Evolutionary conservation across 1,140 invertebrate genomes (phyloP).

Genomic region (Drosophila varians): DNA sequence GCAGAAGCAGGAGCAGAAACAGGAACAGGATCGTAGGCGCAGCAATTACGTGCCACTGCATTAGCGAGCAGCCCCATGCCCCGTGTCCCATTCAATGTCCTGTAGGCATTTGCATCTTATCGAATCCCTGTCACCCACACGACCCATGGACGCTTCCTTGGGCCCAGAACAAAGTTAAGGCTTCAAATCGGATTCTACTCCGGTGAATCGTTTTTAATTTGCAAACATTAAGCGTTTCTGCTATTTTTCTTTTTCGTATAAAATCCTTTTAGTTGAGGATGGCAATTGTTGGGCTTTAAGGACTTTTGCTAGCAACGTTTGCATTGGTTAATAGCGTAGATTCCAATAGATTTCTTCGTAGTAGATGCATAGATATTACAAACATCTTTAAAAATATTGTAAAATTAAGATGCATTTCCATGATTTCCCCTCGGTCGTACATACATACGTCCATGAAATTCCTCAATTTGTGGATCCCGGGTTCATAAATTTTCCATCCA

Average conservation of each 20-base stretch:
- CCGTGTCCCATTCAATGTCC: conserved; percentile 25
- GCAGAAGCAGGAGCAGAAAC: not conserved
- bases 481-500: conserved; percentile 26
- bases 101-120: conserved; percentile 73
- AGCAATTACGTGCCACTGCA: conserved; percentile 74
- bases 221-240: conserved; percentile 39
- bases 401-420: conserved; percentile 7
- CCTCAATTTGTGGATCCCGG: conserved; percentile 11
- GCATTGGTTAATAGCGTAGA: no score
- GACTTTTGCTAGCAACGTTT: no score
- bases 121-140: conserved; percentile 37
- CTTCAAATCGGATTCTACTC: conserved; percentile 9
- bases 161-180: conserved; percentile 29
- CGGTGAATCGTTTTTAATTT: conserved; percentile 44
- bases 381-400: not conserved
- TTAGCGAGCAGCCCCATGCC: not conserved
- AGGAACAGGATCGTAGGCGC: conserved; percentile 64
- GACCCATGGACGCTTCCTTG: not conserved
- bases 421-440: conserved; percentile 6
- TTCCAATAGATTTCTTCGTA: no score
- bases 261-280: not conserved
- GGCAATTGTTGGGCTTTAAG: not conserved
- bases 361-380: no score
- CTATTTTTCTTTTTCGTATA: no score
- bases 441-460: conserved; percentile 1